Conservation (phyloP, 2,888 invertebrate genomes). For the Lasioglossum villosulum region DNA sequence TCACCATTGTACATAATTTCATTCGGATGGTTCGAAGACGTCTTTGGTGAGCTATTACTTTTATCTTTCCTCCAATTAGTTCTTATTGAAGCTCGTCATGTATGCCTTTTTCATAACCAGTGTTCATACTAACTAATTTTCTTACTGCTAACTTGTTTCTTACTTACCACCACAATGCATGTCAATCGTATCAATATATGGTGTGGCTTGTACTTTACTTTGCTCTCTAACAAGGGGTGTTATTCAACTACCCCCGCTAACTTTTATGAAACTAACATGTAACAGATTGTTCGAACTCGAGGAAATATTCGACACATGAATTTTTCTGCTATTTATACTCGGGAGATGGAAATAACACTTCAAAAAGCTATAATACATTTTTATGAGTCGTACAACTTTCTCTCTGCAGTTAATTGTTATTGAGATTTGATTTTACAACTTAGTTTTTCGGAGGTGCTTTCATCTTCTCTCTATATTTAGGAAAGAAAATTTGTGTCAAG, state of each 20-base stretch:
- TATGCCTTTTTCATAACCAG: constrained; percentile 60
- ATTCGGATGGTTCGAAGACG: constrained; percentile 36
- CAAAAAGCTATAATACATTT: background rate
- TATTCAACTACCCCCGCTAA: background rate
- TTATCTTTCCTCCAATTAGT: constrained; percentile 71
- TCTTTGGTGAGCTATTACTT: constrained; percentile 76
- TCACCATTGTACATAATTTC: constrained; percentile 18
- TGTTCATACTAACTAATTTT: constrained; percentile 48
- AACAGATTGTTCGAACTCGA: background rate
- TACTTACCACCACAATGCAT: constrained; percentile 64
- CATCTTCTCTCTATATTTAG: background rate
- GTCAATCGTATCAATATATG: constrained; percentile 64
- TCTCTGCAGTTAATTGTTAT: background rate
- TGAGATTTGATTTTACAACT: background rate
- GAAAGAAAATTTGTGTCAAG: background rate
- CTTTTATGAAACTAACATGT: background rate
- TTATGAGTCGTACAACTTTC: background rate
- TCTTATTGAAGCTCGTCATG: constrained; percentile 58
- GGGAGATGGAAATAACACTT: background rate
- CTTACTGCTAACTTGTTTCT: constrained; percentile 45
- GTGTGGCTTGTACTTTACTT: constrained; percentile 70
- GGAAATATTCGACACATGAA: background rate
- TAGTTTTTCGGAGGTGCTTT: background rate
- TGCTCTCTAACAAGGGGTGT: constrained; percentile 56
- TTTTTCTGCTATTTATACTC: background rate